Base-by-base conservation (phyloP, 2,888 invertebrate genomes). In the Melolontha melolontha region DNA sequence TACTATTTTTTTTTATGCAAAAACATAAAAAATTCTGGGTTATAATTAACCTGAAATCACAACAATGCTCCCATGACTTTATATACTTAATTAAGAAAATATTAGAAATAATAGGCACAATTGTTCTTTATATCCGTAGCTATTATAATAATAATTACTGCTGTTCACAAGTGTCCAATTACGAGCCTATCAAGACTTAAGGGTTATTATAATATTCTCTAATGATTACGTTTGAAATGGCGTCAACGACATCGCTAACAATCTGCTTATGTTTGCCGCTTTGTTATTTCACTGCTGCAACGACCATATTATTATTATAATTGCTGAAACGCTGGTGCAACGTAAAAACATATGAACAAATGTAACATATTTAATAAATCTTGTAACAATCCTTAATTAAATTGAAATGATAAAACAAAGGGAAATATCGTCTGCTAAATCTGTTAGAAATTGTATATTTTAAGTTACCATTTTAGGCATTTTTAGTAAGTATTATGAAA, bases 181-280 rank as follows among this genome's bases (percentile, higher is more conserved):
- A 59, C 14, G 59, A 44, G 59, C 44, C 44, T 59, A 59, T 59
- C 59, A 44, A 59, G 59, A 44, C 44, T 47, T 44, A 14, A 44
- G 59, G 59, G 59, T 59, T 44, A 47, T 59, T 59, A 44, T 59
- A 59, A 59, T 44, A 59, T 44, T 44, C 27, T 59, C 59, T 59
- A 59, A 59, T 59, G 44, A 44, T 59, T 47, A 29, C 59, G 59
- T 42, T 27, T 27, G 44, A 42, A 42, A 17, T 44, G 27, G 59
- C 59, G 59, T 14, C 59, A 47, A 44, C 44, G 59, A 44, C 10
- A 22, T 29, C 44, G 27, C 44, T 59, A 59, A 59, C 59, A 59
- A 44, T 42, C 44, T 27, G 47, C 57, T 57, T 57, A 41, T 42
- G 27, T 7, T 41, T 44, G 57, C 42, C 42, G 44, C 44, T 59